These are phyloP conservation scores for Lanius ludovicianus DNA, from an alignment of 2,113 vertebrate species.

Conservation along the genomic window DNA sequence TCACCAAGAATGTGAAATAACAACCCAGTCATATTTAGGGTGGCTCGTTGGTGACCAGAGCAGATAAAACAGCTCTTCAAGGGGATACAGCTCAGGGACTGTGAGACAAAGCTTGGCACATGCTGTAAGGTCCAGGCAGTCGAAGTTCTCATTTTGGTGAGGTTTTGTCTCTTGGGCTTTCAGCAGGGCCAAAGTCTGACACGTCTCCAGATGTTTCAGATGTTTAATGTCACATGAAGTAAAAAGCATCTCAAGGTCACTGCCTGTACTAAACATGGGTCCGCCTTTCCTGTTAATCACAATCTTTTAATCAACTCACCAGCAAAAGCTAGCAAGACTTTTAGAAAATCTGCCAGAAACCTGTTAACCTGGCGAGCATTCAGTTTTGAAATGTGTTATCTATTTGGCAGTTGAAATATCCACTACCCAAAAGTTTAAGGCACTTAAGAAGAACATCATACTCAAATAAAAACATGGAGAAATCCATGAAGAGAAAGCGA, in stretches of 20 bases:
- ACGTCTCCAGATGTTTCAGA: accelerated
- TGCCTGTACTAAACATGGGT: not conserved
- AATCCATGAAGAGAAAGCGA: not conserved
- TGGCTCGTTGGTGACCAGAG: not conserved
- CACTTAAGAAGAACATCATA: not conserved
- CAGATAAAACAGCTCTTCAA: not conserved
- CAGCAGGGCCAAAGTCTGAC: not conserved
- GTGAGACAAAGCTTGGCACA: not conserved
- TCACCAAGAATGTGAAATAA: slow-evolving; percentile 38
- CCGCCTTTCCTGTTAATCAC: not conserved
- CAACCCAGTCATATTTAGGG: not conserved
- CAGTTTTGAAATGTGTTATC: not conserved
- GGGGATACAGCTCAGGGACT: not conserved
- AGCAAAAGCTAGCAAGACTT: not conserved
- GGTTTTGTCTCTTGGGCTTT: not conserved
- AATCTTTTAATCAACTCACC: not conserved
- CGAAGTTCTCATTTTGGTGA: not conserved
- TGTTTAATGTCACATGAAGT: not conserved
- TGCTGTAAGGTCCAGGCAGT: not conserved
- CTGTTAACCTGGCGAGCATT: not conserved
- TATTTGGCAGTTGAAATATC: not conserved
- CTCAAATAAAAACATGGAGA: not conserved
- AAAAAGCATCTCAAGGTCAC: not conserved
- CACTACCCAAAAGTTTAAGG: not conserved
- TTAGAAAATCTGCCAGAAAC: not conserved